Conservation (phyloP, 2,888 invertebrate species). For the Brachylomia viminalis region DNA sequence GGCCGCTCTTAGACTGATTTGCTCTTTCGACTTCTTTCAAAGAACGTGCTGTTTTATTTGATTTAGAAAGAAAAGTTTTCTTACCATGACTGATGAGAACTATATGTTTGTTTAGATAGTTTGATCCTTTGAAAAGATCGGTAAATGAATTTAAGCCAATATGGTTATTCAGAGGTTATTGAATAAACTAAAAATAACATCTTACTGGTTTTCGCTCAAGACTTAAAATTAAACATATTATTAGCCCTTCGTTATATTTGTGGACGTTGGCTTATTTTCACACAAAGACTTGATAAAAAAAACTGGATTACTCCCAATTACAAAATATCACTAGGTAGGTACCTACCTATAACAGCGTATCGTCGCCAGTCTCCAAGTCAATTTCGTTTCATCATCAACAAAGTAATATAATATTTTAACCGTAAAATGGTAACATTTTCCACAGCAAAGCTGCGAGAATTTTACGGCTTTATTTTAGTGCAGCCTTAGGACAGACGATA, state of each 20-base stretch:
- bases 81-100: background rate
- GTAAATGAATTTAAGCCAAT: background rate
- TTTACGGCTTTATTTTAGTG: conserved; percentile 72
- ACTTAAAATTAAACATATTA: background rate
- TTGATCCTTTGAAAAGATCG: conserved; percentile 10
- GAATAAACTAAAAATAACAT: background rate
- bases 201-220: background rate
- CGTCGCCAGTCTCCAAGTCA: conserved; percentile 39
- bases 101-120: conserved; percentile 18
- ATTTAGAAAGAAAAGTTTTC: conserved; percentile 4
- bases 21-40: conserved; percentile 24
- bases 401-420: conserved; percentile 67
- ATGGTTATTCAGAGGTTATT: background rate
- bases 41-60: conserved; percentile 29
- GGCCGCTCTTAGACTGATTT: conserved; percentile 29
- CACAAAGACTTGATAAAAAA: background rate
- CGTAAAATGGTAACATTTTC: conserved; percentile 65
- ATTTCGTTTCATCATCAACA: conserved; percentile 58
- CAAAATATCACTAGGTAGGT: background rate
- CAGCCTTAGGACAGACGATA: conserved; percentile 66
- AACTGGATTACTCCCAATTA: background rate
- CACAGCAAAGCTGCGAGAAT: conserved; percentile 51
- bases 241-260: background rate
- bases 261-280: background rate
- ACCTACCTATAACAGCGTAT: background rate